Evolutionary conservation across 2,888 invertebrate genomes (phyloP).

Genomic region (Prosopocoilus inquinatus): DNA sequence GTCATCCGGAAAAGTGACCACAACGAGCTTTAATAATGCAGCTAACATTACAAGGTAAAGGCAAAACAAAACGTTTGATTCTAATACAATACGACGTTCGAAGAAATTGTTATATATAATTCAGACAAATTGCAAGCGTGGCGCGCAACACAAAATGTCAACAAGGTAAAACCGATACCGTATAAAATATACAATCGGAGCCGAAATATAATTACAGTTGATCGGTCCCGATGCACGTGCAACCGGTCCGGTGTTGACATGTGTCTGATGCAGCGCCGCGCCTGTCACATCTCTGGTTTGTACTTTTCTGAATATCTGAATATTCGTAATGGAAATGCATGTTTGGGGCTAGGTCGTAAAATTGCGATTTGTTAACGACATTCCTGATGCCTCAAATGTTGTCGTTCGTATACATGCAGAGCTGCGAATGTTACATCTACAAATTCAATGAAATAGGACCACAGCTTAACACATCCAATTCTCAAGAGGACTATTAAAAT

Average conservation of each 20-base stretch:
- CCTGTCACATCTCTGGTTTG: conserved; percentile 36
- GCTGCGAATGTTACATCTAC: neutral
- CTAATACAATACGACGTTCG: conserved; percentile 6
- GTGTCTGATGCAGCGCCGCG: conserved; percentile 31
- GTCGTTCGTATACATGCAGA: neutral
- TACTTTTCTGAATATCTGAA: conserved; percentile 39
- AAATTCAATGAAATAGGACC: no score
- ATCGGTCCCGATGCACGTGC: conserved; percentile 29
- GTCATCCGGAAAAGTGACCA: no score
- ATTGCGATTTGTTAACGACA: conserved; percentile 1
- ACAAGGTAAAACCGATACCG: conserved; percentile 22
- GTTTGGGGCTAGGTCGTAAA: conserved; percentile 1
- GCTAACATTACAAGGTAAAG: neutral
- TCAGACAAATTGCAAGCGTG: conserved; percentile 15
- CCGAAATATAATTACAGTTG: conserved; percentile 32
- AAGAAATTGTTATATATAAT: conserved; percentile 21
- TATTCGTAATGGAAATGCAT: conserved; percentile 11
- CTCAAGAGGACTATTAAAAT: no score
- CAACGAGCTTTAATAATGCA: no score
- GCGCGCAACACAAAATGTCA: conserved; percentile 24
- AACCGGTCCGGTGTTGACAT: conserved; percentile 30
- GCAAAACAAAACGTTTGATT: neutral
- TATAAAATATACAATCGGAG: conserved; percentile 28
- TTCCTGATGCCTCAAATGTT: neutral
- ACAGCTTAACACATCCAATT: no score